Conservation (phyloP, 2,113 vertebrate species). For the Xiphophorus hellerii region DNA sequence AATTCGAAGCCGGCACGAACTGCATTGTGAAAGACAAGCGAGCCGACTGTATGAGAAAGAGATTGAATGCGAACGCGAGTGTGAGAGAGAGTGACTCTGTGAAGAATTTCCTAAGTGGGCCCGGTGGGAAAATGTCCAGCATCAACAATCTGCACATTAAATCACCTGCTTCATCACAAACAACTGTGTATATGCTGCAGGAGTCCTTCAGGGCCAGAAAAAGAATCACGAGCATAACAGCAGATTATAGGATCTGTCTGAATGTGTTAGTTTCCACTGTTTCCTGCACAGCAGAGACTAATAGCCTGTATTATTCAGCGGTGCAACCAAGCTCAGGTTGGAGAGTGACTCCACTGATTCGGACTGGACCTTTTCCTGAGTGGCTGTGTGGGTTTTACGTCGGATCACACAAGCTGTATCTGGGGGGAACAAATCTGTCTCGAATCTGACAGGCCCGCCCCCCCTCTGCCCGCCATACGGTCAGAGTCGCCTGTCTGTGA, state of each 20-base stretch:
- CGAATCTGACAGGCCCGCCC: slow-evolving; percentile 52
- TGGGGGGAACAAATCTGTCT: slow-evolving; percentile 54
- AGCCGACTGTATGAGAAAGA: slow-evolving; percentile 16
- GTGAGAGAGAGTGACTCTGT: slow-evolving; percentile 42
- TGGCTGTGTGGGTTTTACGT: slow-evolving; percentile 12
- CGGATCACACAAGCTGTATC: slow-evolving; percentile 52
- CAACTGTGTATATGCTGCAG: slow-evolving; percentile 18
- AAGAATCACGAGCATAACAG: neutral
- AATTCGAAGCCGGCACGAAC: slow-evolving; percentile 56
- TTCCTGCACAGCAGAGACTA: neutral
- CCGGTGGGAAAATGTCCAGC: slow-evolving; percentile 61
- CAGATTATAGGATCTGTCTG: neutral
- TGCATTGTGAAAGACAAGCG: slow-evolving; percentile 51
- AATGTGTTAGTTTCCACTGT: neutral
- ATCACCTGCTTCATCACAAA: slow-evolving; percentile 53
- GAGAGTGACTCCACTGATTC: slow-evolving; percentile 33
- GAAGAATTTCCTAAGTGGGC: slow-evolving; percentile 64
- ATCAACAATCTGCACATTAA: slow-evolving; percentile 65
- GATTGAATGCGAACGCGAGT: slow-evolving; percentile 6
- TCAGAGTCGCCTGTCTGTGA: slow-evolving; percentile 52
- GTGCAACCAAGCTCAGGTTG: neutral
- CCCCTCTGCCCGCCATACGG: slow-evolving; percentile 57
- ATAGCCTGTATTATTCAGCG: slow-evolving; percentile 1
- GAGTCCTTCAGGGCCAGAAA: neutral
- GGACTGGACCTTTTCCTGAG: slow-evolving; percentile 26